phyloP scores from a whole-genome alignment of 2,888 invertebrate species.

The Pachycephus smyrnensis region DNA sequence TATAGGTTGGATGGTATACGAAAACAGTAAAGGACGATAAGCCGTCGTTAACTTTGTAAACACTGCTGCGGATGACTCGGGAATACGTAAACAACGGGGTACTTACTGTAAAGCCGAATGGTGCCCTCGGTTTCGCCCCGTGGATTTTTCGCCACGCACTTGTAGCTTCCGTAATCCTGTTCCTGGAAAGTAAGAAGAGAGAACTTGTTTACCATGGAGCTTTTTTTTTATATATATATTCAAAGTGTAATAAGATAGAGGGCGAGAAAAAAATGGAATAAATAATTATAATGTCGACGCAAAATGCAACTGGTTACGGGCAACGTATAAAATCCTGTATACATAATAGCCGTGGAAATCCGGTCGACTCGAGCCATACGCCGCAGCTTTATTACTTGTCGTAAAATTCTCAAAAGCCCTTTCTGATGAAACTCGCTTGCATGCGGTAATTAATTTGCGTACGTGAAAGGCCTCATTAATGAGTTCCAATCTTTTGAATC shows the following conservation, averaged over 20 bases:
- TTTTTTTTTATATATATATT: background rate
- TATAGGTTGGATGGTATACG: background rate
- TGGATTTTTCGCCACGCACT: conserved; percentile 91
- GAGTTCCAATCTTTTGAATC: background rate
- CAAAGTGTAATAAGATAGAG: background rate
- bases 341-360: background rate
- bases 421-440: background rate
- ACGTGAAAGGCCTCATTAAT: background rate
- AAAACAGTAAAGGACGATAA: conserved; percentile 24
- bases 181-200: conserved; percentile 67
- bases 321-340: background rate
- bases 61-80: conserved; percentile 32
- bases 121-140: conserved; percentile 91
- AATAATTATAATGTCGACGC: background rate
- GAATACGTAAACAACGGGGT: conserved; percentile 35
- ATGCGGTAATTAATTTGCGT: background rate
- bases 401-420: conserved; percentile 28
- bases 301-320: background rate
- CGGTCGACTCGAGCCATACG: background rate
- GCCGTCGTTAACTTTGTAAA: conserved; percentile 44
- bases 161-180: conserved; percentile 88
- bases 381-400: conserved; percentile 28
- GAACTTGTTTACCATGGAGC: background rate
- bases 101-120: conserved; percentile 90
- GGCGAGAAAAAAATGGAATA: background rate